phyloP scores from a whole-genome alignment of 2,797 vertebrate genomes.

The Acridotheres tristis region DNA sequence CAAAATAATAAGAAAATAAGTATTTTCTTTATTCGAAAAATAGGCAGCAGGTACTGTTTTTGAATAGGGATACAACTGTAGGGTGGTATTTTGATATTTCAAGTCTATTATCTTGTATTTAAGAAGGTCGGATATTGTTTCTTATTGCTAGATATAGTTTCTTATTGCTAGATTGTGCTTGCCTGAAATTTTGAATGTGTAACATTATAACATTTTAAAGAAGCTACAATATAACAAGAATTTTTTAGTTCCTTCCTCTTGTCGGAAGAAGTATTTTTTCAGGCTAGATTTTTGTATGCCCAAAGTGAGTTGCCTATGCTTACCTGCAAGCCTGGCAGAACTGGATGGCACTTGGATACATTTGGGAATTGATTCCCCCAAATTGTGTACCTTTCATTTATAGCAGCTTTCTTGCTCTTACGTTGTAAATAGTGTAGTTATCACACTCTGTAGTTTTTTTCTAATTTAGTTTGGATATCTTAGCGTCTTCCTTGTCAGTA shows the following conservation, averaged over 20 bases:
- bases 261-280: neutral
- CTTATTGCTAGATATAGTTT: neutral
- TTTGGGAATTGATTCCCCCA: neutral
- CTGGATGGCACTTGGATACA: neutral
- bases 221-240: neutral
- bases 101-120: neutral
- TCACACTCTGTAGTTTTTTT: neutral
- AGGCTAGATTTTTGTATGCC: neutral
- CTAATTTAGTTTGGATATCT: neutral
- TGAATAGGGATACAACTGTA: neutral
- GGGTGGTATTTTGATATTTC: neutral
- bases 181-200: neutral
- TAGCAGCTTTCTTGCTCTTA: neutral
- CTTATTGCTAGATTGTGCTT: neutral
- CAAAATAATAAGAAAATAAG: neutral
- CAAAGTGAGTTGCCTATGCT: accelerated
- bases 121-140: neutral
- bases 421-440: neutral
- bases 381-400: neutral
- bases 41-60: neutral
- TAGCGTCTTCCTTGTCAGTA: neutral
- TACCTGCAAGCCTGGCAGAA: neutral
- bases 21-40: neutral
- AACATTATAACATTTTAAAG: neutral
- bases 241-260: neutral